Evolutionary conservation across 2,888 invertebrate species (phyloP), one percentile per base, ranked within the genome.

Genomic region (Melikaiella ostensackeni): DNA sequence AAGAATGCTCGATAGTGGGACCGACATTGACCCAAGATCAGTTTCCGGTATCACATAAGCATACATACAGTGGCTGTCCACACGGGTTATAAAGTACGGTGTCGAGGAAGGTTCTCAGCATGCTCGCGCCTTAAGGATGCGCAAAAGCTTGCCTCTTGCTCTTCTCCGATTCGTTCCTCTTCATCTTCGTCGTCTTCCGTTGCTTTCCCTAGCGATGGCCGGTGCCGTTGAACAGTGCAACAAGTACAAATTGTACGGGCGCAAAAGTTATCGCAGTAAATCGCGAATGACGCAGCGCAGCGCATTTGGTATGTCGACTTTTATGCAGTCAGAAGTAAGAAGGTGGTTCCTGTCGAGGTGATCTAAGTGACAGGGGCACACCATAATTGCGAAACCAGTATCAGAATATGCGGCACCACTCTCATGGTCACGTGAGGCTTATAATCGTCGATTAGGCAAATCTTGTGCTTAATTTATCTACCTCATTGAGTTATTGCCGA

Each of bases 191-290:
- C 75, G 76, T 76, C 81, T 78, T 66, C 64, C 75, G 63, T 50
- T 66, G 64, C 21, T 35, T 46, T 42, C 38, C 16, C 66, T 46
- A 50, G 70, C 46, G 46, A 70, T 70, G 46, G 70, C 63, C 70
- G 78, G 55, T 78, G 78, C 79, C 77, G 81, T 80, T 77, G 76
- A 77, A 74, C 78, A 77, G 76, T 75, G 77, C 75, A 87, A 87
- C 88, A 86, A 85, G 86, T 88, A 88, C 88, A 89, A 89, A 89
- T 89, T 88, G 88, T 88, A 84, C 86, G 80, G 83, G 82, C 82
- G 86, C 84, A 86, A 87, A 87, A 88, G 86, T 89, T 87, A 88
- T 89, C 87, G 86, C 86, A 82, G 88, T 88, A 88, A 88, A 89
- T 89, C 87, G 86, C 85, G 83, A 85, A 88, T 87, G 88, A 89